Conservation (phyloP, 37 sponge, comb jelly and placozoan species). For the Cliona cf. orientalis region DNA sequence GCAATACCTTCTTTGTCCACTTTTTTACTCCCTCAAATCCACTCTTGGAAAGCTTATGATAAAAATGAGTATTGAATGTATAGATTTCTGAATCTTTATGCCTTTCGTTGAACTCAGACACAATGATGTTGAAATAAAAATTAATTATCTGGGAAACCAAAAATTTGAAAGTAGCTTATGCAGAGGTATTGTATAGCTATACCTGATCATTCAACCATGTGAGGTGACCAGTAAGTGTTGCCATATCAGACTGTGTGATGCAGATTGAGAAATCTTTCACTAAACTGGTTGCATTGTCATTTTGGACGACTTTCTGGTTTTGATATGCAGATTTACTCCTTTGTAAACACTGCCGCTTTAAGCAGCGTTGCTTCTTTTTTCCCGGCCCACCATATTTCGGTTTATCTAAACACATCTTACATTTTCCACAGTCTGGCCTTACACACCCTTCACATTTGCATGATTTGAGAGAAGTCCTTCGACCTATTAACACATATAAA, state of each 20-base stretch:
- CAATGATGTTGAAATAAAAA: slow-evolving; percentile 85
- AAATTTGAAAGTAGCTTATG: neutral
- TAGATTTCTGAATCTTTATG: slow-evolving; percentile 18
- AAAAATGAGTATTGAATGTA: slow-evolving; percentile 80
- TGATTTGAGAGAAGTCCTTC: too few relatives aligned
- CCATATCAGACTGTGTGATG: neutral
- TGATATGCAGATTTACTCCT: neutral
- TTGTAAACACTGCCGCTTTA: neutral
- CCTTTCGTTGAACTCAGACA: neutral
- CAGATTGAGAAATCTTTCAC: neutral
- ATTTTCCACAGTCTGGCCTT: slow-evolving; percentile 7
- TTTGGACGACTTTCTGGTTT: neutral
- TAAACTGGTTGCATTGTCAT: neutral
- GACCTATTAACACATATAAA: too few relatives aligned
- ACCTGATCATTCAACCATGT: slow-evolving; percentile 11
- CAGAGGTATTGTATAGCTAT: neutral
- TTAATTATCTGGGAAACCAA: slow-evolving; percentile 66
- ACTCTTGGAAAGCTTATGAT: slow-evolving; percentile 70
- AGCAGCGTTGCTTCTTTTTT: slow-evolving; percentile 10
- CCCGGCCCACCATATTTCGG: slow-evolving; percentile 14
- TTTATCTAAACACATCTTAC: slow-evolving; percentile 12
- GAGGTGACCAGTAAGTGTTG: slow-evolving; percentile 4
- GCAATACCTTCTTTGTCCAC: slow-evolving; percentile 85
- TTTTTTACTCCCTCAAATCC: slow-evolving; percentile 80
- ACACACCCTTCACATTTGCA: neutral